Conservation (phyloP, 2,888 invertebrate species). For the Celastrina argiolus region DNA sequence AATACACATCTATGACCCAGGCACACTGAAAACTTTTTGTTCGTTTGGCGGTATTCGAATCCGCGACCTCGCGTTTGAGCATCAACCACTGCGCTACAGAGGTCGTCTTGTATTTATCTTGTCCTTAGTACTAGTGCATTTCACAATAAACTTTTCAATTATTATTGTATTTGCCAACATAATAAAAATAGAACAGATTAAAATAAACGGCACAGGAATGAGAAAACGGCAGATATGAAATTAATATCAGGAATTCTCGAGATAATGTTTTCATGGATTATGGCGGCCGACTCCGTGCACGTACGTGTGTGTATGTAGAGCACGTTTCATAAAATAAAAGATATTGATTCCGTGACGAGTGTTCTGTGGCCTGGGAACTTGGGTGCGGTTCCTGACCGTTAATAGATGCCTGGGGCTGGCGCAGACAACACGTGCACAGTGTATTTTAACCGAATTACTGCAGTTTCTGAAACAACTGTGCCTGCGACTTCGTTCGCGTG, state of each 20-base stretch:
- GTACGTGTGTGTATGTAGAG: constrained; percentile 56
- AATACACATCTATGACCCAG: too few relatives aligned
- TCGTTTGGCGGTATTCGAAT: too few relatives aligned
- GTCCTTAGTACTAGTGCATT: not conserved
- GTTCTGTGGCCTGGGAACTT: constrained; percentile 69
- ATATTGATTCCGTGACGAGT: constrained; percentile 76
- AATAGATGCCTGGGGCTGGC: constrained; percentile 67
- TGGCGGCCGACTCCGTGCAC: constrained; percentile 28
- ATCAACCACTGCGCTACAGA: too few relatives aligned
- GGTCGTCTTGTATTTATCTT: too few relatives aligned
- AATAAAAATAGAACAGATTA: constrained; percentile 3
- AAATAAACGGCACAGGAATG: constrained; percentile 6
- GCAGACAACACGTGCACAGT: constrained; percentile 34
- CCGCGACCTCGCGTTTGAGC: too few relatives aligned
- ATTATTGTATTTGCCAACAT: not conserved
- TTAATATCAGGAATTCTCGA: constrained; percentile 10
- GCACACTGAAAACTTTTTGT: too few relatives aligned
- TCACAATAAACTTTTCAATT: too few relatives aligned
- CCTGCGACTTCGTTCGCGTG: too few relatives aligned
- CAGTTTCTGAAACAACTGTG: too few relatives aligned
- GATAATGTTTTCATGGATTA: constrained; percentile 22
- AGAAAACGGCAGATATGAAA: constrained; percentile 8
- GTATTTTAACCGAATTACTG: too few relatives aligned
- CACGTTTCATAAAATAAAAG: constrained; percentile 76
- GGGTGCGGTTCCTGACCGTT: constrained; percentile 71